Evolutionary conservation across 2,113 vertebrate species (phyloP).

Genomic region (Orientallactaga bullata): DNA sequence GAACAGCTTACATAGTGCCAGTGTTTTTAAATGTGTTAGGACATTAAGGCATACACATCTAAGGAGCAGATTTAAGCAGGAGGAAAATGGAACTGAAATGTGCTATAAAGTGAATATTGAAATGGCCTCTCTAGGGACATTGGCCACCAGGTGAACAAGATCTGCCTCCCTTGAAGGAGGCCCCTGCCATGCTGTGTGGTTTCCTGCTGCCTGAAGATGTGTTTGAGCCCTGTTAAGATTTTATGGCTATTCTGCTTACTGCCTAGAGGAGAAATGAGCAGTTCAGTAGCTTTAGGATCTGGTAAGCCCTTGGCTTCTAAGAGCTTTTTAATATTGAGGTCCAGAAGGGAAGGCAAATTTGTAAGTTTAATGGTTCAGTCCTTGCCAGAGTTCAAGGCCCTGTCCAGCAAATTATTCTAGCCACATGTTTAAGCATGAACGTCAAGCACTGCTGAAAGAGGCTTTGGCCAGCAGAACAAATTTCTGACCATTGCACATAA

Average conservation of each 20-base stretch:
- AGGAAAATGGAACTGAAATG: slow-evolving; percentile 51
- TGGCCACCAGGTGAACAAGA: background rate
- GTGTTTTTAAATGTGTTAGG: slow-evolving; percentile 51
- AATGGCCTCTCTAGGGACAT: slow-evolving; percentile 43
- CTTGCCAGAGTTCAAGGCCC: slow-evolving; percentile 41
- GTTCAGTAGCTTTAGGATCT: slow-evolving; percentile 62
- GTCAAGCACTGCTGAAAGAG: slow-evolving; percentile 68
- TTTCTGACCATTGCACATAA: background rate
- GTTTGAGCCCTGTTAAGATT: slow-evolving; percentile 68
- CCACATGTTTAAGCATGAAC: background rate
- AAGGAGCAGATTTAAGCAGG: slow-evolving; percentile 64
- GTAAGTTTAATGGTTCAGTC: slow-evolving; percentile 39
- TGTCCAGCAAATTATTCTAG: slow-evolving; percentile 12
- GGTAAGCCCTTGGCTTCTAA: slow-evolving; percentile 21
- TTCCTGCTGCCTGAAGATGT: slow-evolving; percentile 60
- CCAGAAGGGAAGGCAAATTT: slow-evolving; percentile 66
- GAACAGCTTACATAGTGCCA: slow-evolving; percentile 21
- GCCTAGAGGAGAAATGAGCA: slow-evolving; percentile 52
- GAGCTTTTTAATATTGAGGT: slow-evolving; percentile 36
- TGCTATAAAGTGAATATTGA: background rate
- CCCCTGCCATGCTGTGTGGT: background rate
- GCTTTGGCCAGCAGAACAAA: slow-evolving; percentile 33
- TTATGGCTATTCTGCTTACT: slow-evolving; percentile 76
- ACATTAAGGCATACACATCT: slow-evolving; percentile 72
- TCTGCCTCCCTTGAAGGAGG: background rate